A percentile compares a stretch with the other conserved stretches of the same genome.
These are phyloP conservation scores for Lasioglossum lativentre DNA, from an alignment of 2,888 invertebrate genomes.

Conservation along the genomic window DNA sequence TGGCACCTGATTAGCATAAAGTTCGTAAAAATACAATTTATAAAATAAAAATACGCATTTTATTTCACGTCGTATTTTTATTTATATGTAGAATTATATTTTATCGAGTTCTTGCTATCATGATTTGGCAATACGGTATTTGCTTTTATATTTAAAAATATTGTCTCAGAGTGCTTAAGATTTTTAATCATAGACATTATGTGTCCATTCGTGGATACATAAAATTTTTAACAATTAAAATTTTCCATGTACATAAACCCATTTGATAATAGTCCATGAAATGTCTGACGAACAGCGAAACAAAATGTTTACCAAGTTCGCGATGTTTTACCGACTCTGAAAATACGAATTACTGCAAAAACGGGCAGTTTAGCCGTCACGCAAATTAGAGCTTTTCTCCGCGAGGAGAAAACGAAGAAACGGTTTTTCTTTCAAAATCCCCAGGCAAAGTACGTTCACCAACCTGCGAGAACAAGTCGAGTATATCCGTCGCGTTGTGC, in stretches of 20 bases:
- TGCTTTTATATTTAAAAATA: too few relatives aligned
- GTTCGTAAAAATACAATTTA: neutral
- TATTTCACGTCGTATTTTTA: neutral
- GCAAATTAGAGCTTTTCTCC: conserved; percentile 3
- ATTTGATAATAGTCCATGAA: neutral
- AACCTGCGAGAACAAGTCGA: neutral
- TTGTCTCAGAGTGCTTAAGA: too few relatives aligned
- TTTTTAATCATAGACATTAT: too few relatives aligned
- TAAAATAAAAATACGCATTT: neutral
- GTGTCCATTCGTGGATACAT: too few relatives aligned
- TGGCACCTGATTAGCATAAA: neutral
- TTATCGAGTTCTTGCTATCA: neutral
- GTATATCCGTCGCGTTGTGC: neutral
- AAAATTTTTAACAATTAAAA: too few relatives aligned
- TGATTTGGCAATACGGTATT: too few relatives aligned
- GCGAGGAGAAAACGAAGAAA: neutral
- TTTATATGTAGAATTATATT: neutral
- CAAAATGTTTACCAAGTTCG: neutral
- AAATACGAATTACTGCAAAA: neutral
- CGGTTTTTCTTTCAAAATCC: neutral
- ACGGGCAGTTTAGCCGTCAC: neutral
- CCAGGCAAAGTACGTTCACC: neutral
- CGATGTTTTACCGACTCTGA: neutral
- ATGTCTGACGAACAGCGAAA: neutral
- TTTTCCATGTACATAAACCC: neutral